Evolutionary conservation across 2,888 invertebrate species (phyloP), one percentile per base, ranked within the genome.

Genomic region (Epistrophe eligans): DNA sequence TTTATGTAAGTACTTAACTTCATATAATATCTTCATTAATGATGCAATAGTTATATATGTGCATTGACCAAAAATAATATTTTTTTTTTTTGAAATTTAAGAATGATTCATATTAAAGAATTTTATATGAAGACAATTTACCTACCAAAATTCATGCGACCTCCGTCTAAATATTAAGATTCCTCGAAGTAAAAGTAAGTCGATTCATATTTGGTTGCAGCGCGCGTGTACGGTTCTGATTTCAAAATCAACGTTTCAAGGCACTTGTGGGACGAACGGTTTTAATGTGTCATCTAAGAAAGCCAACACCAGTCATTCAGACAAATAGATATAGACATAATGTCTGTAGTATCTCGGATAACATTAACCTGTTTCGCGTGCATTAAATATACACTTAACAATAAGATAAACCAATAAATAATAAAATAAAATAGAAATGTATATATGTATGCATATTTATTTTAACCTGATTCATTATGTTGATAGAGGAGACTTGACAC

Each of bases 171-270:
- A 40, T n/a, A 74, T 43, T 67, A 24, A 17, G n/a, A 28, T 80
- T 80, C 74, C 43, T 10, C 52, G 74, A 67, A 79, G n/a, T n/a
- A 17, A 52, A 70, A 38, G 35, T 50, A 17, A 57, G 35, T 60
- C 7, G 43, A 45, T 67, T 15, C 74, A 24, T 35, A 32, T 74
- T 60, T 60, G 52, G n/a, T 24, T 58, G 19, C 32, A 28, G 10
- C 43, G 76, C 76, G 76, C 77, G 81, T 81, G 74, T 60, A 64
- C 10, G 35, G 60, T 38, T 81, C 55, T 76, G 28, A 52, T 81
- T 81, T 77, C 81, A 76, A 62, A 38, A 17, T 50, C 67, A 35
- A 35, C 35, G 13, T 38, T 50, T 50, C 5, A 48, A 48, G 52
- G n/a, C 80, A 76, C 67, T 76, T 73, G 79, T n/a, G 35, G 43